Conservation (phyloP, 2,797 vertebrate genomes). For the Argyrosomus regius region DNA sequence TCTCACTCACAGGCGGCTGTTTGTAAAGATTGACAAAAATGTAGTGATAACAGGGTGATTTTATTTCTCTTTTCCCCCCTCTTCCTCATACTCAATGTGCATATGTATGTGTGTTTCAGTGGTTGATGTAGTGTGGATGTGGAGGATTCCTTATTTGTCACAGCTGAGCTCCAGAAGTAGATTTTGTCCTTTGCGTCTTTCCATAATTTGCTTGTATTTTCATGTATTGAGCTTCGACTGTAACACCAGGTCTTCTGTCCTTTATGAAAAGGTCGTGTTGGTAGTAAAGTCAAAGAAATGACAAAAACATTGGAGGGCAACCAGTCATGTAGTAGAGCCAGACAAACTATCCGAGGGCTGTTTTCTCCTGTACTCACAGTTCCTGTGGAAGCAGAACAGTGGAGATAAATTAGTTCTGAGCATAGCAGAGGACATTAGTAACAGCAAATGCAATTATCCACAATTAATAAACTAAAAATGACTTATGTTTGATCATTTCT, state of each 20-base stretch:
- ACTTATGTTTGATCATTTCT: not conserved
- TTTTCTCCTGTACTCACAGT: slow-evolving; percentile 38
- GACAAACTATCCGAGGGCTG: slow-evolving; percentile 50
- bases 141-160: slow-evolving; percentile 43
- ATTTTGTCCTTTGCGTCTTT: slow-evolving; percentile 30
- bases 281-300: slow-evolving; percentile 61
- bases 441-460: not conserved
- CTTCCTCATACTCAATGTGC: slow-evolving; percentile 43
- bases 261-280: slow-evolving; percentile 48
- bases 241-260: slow-evolving; percentile 47
- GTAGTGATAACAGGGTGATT: slow-evolving; percentile 70
- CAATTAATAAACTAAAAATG: not conserved
- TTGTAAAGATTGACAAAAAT: slow-evolving; percentile 61
- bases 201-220: slow-evolving; percentile 33
- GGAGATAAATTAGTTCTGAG: slow-evolving; percentile 13
- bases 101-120: slow-evolving; percentile 49
- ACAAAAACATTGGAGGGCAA: slow-evolving; percentile 58
- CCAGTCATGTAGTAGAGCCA: slow-evolving; percentile 56
- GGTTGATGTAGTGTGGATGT: slow-evolving; percentile 69
- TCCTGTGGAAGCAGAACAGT: slow-evolving; percentile 49
- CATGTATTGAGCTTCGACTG: slow-evolving; percentile 35
- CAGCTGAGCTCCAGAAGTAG: slow-evolving; percentile 30
- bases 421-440: not conserved
- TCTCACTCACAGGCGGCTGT: slow-evolving; percentile 38
- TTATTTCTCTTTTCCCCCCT: slow-evolving; percentile 21